Percentiles rank a stretch among this genome's conserved stretches.
phyloP scores from a whole-genome alignment of 2,797 vertebrate species.

The Cirrhinus mrigala region DNA sequence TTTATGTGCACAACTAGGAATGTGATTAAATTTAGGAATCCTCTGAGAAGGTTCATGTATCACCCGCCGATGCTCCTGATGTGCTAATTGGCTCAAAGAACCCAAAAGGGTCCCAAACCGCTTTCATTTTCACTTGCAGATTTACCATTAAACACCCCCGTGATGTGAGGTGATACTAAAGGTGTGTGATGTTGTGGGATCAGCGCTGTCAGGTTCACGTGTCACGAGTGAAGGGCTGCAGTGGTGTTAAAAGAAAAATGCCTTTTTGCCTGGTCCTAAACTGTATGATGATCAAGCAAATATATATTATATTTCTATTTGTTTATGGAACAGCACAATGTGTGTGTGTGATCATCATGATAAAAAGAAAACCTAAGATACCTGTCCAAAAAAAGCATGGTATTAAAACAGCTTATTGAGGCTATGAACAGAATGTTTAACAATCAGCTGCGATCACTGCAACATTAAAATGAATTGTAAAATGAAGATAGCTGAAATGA shows the following conservation, averaged over 20 bases:
- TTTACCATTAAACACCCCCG: constrained; percentile 28
- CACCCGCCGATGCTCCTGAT: background rate
- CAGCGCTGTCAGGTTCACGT: background rate
- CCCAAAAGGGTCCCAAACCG: constrained; percentile 13
- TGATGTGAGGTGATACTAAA: constrained; percentile 4
- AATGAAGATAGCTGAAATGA: background rate
- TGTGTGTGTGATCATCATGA: background rate
- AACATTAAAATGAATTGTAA: background rate
- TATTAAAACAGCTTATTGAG: background rate
- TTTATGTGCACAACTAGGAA: constrained; percentile 28
- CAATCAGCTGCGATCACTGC: background rate
- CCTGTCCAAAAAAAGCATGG: no score
- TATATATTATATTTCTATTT: background rate
- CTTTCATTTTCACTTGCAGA: constrained; percentile 39
- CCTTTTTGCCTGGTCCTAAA: no score
- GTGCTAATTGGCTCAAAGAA: constrained; percentile 42
- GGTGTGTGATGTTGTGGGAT: constrained; percentile 9
- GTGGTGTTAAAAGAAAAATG: background rate
- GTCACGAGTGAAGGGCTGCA: background rate
- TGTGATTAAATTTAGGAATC: constrained; percentile 33
- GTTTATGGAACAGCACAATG: background rate
- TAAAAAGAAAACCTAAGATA: background rate
- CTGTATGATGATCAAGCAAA: background rate
- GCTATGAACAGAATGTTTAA: background rate
- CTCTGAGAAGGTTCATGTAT: constrained; percentile 1